Percentiles rank a stretch among this genome's conserved stretches.
These are phyloP conservation scores for Babylonia areolata DNA, from an alignment of 1,140 invertebrate genomes.

Conservation along the genomic window DNA sequence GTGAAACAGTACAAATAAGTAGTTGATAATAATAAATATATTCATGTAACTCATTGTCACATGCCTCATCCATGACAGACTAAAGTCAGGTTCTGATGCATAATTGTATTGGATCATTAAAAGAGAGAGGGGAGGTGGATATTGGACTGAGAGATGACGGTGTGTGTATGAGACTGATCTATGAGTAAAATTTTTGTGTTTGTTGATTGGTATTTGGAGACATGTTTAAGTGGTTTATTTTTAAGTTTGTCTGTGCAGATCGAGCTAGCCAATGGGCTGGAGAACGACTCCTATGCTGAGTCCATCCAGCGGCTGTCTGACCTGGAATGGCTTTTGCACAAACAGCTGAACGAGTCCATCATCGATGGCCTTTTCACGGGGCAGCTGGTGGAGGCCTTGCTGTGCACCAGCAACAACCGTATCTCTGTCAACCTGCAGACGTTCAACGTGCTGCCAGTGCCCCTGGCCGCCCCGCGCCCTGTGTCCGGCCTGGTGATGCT, in stretches of 20 bases:
- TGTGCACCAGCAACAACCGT: constrained; percentile 65
- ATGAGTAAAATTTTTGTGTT: too few relatives aligned
- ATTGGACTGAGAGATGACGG: too few relatives aligned
- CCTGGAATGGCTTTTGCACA: constrained; percentile 73
- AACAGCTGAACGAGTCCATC: constrained; percentile 68
- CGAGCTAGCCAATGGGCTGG: constrained; percentile 68
- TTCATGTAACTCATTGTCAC: too few relatives aligned
- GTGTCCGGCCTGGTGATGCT: constrained; percentile 66
- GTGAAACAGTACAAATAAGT: too few relatives aligned
- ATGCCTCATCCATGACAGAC: too few relatives aligned
- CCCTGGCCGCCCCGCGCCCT: constrained; percentile 61
- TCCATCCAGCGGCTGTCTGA: constrained; percentile 72
- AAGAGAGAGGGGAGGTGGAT: too few relatives aligned
- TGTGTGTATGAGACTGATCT: too few relatives aligned
- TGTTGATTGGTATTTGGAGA: too few relatives aligned
- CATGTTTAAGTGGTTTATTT: too few relatives aligned
- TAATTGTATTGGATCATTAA: too few relatives aligned
- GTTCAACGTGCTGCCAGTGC: constrained; percentile 71
- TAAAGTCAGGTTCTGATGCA: too few relatives aligned
- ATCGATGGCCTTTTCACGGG: constrained; percentile 72
- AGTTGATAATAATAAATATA: too few relatives aligned
- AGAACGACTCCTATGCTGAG: constrained; percentile 72
- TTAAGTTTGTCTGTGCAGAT: constrained; percentile 59
- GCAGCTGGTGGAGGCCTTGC: constrained; percentile 71
- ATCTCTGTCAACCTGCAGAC: constrained; percentile 73